A percentile compares a stretch with the other conserved stretches of the same genome.
Evolutionary conservation across 2,888 invertebrate species (phyloP).

Genomic region (Chrysotoxum bicinctum): DNA sequence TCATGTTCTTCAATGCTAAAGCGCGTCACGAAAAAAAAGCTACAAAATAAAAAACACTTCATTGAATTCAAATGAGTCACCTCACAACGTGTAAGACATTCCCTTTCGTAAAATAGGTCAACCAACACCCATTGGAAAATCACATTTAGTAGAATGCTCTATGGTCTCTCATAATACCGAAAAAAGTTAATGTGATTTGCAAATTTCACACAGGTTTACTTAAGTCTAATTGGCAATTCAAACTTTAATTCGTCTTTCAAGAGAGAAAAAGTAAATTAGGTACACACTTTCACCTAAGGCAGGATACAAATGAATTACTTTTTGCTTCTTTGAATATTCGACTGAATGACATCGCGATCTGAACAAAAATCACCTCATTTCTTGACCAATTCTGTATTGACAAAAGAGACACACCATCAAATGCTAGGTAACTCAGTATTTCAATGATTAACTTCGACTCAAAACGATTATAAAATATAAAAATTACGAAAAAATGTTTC

Average conservation of each 20-base stretch:
- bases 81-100: neutral
- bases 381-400: neutral
- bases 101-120: conserved; percentile 6
- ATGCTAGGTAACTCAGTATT: neutral
- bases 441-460: conserved; percentile 9
- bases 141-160: neutral
- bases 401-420: neutral
- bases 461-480: neutral
- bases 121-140: neutral
- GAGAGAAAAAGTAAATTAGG: neutral
- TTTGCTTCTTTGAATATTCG: neutral
- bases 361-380: neutral
- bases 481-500: neutral
- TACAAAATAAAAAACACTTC: neutral
- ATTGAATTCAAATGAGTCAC: neutral
- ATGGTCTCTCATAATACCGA: too few species aligned
- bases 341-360: neutral
- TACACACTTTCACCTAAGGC: neutral
- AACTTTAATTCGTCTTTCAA: neutral
- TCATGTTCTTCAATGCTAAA: neutral
- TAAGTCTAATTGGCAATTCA: neutral
- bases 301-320: neutral
- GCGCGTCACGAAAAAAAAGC: neutral
- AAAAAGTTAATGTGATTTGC: neutral
- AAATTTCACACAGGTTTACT: neutral